Conservation (phyloP, 2,797 vertebrate species). For the Centropyge bicolor region DNA sequence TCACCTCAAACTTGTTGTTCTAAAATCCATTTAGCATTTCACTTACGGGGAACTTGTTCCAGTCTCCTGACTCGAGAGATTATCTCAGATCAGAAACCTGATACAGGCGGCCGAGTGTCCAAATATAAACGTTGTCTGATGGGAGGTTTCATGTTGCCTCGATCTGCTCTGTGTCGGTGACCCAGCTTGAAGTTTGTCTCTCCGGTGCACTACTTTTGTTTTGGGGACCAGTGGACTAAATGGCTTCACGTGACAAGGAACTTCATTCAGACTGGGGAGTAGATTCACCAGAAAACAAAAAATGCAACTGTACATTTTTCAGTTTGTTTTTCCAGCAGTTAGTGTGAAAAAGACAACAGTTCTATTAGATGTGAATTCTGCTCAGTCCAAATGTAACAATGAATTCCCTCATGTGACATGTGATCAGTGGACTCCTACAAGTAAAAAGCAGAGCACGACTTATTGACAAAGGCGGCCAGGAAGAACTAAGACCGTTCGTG, state of each 20-base stretch:
- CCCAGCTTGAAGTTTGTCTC: neutral
- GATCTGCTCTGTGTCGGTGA: neutral
- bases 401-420: too few relatives aligned
- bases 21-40: neutral
- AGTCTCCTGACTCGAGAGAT: neutral
- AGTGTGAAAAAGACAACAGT: neutral
- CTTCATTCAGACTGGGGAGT: neutral
- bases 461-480: neutral
- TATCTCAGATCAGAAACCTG: constrained; percentile 19
- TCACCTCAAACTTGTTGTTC: neutral
- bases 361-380: neutral
- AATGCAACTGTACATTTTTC: neutral
- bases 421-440: neutral
- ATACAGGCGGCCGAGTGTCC: neutral
- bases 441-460: neutral
- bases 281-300: neutral
- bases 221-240: neutral
- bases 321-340: neutral
- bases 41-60: neutral
- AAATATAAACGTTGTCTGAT: constrained; percentile 26
- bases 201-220: neutral
- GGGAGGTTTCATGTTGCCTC: constrained; percentile 18
- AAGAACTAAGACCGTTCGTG: neutral
- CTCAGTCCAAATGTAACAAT: neutral
- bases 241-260: neutral